Evolutionary conservation across 2,797 vertebrate genomes (phyloP), one percentile per base, ranked within the genome.

Genomic region (Gymnopithys bicolor): DNA sequence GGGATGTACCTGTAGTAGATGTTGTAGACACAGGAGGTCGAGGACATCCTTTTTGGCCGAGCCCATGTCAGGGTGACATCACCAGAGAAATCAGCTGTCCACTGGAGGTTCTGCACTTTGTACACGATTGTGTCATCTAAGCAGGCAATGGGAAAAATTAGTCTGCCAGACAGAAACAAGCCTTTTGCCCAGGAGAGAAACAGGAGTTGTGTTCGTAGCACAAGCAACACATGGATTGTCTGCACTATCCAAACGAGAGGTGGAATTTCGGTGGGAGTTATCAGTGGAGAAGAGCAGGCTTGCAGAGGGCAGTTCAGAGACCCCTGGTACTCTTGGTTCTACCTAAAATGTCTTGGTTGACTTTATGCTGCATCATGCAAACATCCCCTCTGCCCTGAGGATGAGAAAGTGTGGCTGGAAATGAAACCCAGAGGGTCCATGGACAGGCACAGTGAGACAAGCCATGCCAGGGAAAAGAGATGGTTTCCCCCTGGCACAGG

Each of bases 101-200:
- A 99, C 93, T 99, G 99, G 43, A 99, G 98, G 96, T 99, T 99
- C 98, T 99, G 99, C 37, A 99, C 98, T 96, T 99, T 99, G 93
- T 99, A 99, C 23, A 98, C 98, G 3, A 98, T 97, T 5, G 98
- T 97, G 76, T 99, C 99, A 82, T 96, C 99, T 99, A 87, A 15
- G 91, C 25, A 81, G 41, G 76, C 11, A 81, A 75, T 0, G 9
- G 48, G 49, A 48, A 74, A 66, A 17, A 25, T 48, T 35, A 19
- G 48, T 35, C 13, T 24, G 5, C 10, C 0, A 3, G 49, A 52
- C 43, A 35, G 33, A 89, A 67, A 64, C 9, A 8, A 49, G 9
- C 6, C 52, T 30, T 39, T 74, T 9, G 64, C 35, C 32, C 56
- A 48, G 67, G 55, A 43, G 27, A 76, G 79, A 35, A 59, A 37